phyloP scores from a whole-genome alignment of 2,888 invertebrate genomes.

The Theodoxus fluviatilis region DNA sequence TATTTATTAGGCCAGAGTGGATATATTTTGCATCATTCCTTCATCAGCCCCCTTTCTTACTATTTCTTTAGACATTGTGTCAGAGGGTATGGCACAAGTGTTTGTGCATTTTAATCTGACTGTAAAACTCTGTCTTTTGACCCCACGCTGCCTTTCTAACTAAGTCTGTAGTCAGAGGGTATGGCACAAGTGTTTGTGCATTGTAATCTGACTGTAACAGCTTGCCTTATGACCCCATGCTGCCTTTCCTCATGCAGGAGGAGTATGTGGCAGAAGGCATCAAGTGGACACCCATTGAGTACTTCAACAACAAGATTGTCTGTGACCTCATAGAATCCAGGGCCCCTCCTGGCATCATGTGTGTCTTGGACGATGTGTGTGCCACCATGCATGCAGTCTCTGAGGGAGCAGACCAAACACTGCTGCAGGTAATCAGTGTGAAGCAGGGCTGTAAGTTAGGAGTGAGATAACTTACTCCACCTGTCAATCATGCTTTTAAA shows the following conservation, averaged over 20 bases:
- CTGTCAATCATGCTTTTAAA: no score
- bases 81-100: neutral
- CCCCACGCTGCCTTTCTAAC: neutral
- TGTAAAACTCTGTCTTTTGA: neutral
- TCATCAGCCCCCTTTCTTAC: neutral
- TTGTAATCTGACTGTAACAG: neutral
- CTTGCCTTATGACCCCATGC: neutral
- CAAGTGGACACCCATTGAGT: slow-evolving; percentile 75
- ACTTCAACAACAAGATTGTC: slow-evolving; percentile 76
- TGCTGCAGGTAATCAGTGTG: slow-evolving; percentile 68
- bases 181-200: neutral
- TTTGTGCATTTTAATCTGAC: neutral
- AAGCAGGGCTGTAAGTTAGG: no score
- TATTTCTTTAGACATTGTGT: neutral
- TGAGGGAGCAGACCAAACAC: slow-evolving; percentile 72
- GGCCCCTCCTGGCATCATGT: slow-evolving; percentile 72
- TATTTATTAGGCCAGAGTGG: no score
- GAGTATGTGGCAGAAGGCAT: slow-evolving; percentile 76
- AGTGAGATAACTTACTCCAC: no score
- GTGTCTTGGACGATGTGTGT: slow-evolving; percentile 75
- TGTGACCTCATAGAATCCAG: slow-evolving; percentile 75
- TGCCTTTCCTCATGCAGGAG: slow-evolving; percentile 67
- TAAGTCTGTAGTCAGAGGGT: neutral
- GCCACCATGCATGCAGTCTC: slow-evolving; percentile 75
- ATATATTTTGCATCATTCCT: no score